Conservation (phyloP, 2,113 vertebrate species). For the Meriones unguiculatus region DNA sequence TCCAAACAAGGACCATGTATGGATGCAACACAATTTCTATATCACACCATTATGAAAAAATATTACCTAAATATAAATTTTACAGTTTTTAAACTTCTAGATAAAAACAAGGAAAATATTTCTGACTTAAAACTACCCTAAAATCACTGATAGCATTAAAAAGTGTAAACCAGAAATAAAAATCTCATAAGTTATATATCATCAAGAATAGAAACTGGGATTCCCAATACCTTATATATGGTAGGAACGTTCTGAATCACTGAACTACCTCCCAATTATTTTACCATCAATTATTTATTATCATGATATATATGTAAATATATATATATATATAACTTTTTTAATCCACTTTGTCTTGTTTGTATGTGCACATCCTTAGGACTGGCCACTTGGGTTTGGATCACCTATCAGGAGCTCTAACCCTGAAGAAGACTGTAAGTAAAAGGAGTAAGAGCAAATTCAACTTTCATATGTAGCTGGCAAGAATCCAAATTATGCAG, state of each 20-base stretch:
- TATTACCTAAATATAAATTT: not conserved
- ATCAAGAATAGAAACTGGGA: not conserved
- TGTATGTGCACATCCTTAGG: not conserved
- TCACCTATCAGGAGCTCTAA: not conserved
- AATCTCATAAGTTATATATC: not conserved
- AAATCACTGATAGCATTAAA: not conserved
- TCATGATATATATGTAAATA: not conserved
- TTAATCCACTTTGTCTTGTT: not conserved
- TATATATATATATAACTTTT: not conserved
- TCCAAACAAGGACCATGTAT: too few relatives aligned
- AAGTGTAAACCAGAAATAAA: not conserved
- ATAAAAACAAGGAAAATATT: not conserved
- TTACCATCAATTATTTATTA: not conserved
- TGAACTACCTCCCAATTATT: not conserved
- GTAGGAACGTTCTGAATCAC: not conserved
- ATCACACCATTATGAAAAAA: not conserved
- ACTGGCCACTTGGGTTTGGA: not conserved
- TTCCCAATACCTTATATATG: not conserved
- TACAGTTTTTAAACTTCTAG: not conserved
- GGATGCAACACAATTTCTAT: not conserved
- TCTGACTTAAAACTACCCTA: not conserved
- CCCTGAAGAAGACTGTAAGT: not conserved
- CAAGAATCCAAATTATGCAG: conserved; percentile 16
- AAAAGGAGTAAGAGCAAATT: not conserved
- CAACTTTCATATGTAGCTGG: not conserved